phyloP scores from a whole-genome alignment of 2,797 vertebrate species.

The Staurois parvus region DNA sequence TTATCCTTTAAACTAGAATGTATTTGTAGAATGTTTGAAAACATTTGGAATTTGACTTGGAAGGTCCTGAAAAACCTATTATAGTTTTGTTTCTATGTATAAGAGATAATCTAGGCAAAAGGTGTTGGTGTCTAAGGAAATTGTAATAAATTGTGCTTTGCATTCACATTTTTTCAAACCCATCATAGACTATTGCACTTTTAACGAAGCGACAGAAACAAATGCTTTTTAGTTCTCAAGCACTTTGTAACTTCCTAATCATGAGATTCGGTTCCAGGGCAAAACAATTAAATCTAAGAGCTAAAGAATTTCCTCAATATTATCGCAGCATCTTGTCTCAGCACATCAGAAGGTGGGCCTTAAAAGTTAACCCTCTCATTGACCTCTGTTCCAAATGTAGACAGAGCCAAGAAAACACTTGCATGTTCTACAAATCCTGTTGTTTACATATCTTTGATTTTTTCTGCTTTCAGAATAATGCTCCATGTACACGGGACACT shows the following conservation, averaged over 20 bases:
- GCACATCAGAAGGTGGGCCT: background rate
- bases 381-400: background rate
- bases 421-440: background rate
- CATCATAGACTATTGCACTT: too few relatives aligned
- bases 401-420: background rate
- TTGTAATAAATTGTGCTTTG: too few relatives aligned
- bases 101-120: too few relatives aligned
- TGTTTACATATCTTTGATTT: background rate
- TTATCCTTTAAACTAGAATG: too few relatives aligned
- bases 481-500: too few relatives aligned
- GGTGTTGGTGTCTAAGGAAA: too few relatives aligned
- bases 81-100: too few relatives aligned
- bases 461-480: too few relatives aligned
- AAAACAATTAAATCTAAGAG: slow-evolving; percentile 12
- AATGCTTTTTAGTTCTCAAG: background rate
- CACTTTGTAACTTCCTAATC: slow-evolving; percentile 19
- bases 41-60: too few relatives aligned
- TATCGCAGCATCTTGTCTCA: background rate
- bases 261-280: background rate
- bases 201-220: background rate
- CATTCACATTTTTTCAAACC: too few relatives aligned
- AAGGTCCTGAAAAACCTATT: too few relatives aligned
- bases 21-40: too few relatives aligned
- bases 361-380: background rate
- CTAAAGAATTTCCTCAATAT: slow-evolving; percentile 11